Conservation (phyloP, 2,113 vertebrate genomes). For the Bostrychus sinensis region DNA sequence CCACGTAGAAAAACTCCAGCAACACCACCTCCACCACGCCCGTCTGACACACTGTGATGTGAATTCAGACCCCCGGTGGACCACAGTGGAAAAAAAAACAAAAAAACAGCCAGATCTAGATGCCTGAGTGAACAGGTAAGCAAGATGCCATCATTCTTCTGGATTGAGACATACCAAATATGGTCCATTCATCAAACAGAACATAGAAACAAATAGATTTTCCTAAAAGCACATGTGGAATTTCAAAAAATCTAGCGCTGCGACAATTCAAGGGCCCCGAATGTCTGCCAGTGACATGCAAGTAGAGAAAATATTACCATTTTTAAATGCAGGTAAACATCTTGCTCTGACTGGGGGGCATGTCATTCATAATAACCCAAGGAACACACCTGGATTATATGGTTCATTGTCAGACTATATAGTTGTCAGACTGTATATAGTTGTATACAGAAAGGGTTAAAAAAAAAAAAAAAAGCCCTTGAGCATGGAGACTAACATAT, state of each 20-base stretch:
- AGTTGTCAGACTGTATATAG: no score
- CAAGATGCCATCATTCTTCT: slow-evolving; percentile 32
- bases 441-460: no score
- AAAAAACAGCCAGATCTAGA: slow-evolving; percentile 31
- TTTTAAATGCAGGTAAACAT: no score
- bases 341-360: no score
- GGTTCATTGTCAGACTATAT: no score
- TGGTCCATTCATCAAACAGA: slow-evolving; percentile 59
- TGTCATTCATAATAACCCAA: no score
- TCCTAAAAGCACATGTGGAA: slow-evolving; percentile 42
- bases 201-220: slow-evolving; percentile 53
- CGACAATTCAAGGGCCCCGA: slow-evolving; percentile 34
- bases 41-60: slow-evolving; percentile 42
- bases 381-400: no score
- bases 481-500: no score
- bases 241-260: slow-evolving; percentile 39
- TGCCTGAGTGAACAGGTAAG: slow-evolving; percentile 43
- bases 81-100: slow-evolving; percentile 53
- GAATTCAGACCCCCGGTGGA: slow-evolving; percentile 43
- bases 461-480: no score
- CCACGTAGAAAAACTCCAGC: slow-evolving; percentile 22
- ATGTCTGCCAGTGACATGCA: slow-evolving; percentile 35
- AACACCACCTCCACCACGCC: slow-evolving; percentile 4
- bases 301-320: no score
- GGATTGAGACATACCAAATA: slow-evolving; percentile 57